phyloP scores from a whole-genome alignment of 2,113 vertebrate species.

The Anarhynchus alexandrinus region DNA sequence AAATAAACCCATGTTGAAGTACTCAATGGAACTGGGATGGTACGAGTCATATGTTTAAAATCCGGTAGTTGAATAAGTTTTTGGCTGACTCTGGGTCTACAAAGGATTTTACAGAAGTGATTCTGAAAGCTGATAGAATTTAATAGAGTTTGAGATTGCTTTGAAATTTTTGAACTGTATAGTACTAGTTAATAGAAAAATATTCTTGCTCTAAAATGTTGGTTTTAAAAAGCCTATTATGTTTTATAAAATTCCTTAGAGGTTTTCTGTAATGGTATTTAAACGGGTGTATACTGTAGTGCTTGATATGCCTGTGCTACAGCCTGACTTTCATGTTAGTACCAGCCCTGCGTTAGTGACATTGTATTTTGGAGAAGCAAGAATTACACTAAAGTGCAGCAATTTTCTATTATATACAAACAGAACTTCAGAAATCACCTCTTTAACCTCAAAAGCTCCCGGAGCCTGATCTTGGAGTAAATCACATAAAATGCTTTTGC shows the following conservation, averaged over 20 bases:
- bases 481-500: constrained; percentile 5
- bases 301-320: background rate
- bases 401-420: constrained; percentile 12
- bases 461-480: background rate
- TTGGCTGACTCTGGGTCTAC: background rate
- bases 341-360: background rate
- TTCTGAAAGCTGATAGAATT: background rate
- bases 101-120: background rate
- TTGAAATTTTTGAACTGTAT: background rate
- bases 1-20: background rate
- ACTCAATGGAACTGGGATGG: background rate
- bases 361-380: background rate
- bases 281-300: background rate
- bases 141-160: background rate
- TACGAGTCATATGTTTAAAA: background rate
- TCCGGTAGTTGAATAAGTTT: background rate
- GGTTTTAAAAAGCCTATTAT: background rate
- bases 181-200: background rate
- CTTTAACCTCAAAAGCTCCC: background rate
- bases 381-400: background rate
- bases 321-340: background rate
- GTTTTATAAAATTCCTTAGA: background rate
- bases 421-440: constrained; percentile 6
- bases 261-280: background rate
- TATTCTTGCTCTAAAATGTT: background rate